Evolutionary conservation across 2,888 invertebrate genomes (phyloP), one percentile per base, ranked within the genome.

Genomic region (Agrochola circellaris): DNA sequence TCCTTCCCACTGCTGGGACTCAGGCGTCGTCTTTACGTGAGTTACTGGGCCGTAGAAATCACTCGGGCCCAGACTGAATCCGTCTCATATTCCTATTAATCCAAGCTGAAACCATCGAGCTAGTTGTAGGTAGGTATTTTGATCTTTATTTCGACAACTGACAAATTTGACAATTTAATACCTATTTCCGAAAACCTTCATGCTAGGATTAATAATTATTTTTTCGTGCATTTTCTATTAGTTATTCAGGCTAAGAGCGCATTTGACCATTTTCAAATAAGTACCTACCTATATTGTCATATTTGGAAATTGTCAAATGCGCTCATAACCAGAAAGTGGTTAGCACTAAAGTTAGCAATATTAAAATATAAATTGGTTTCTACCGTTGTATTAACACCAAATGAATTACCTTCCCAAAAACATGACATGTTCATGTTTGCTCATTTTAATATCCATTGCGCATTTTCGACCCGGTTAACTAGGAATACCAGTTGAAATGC

Each of bases 351-450:
- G 17, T 81, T 81, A 83, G 82, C 77, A 65, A 0, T 1, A 34
- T 71, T 75, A 70, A 62, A 73, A 69, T 48, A 20, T 76, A 77
- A 73, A 77, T 77, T 84, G 85, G 66, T 65, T 56, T 56, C 48
- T 81, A 81, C 42, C 81, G 85, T 48, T 77, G 61, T 11, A 83
- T 83, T 79, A 83, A 73, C 79, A 79, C 68, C 38, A 64, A 54
- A 45, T 38, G 15, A 60, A 56, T 34, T 45, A 58, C n/a, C 11
- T 45, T n/a, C 20, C 34, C 6, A 60, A 66, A 62, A 42, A 15
- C 38, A 26, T 62, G 58, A 61, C 2, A 34, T 34, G 11, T 30
- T 60, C 20, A 60, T 60, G 60, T 20, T 60, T 60, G 30, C 60
- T 60, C 30, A 60, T 60, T 60, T 60, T 20, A 30, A 60, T 9